Percentiles rank a stretch among this genome's conserved stretches.
Evolutionary conservation across 2,888 invertebrate species (phyloP).

Genomic region (Ceraclea dissimilis): DNA sequence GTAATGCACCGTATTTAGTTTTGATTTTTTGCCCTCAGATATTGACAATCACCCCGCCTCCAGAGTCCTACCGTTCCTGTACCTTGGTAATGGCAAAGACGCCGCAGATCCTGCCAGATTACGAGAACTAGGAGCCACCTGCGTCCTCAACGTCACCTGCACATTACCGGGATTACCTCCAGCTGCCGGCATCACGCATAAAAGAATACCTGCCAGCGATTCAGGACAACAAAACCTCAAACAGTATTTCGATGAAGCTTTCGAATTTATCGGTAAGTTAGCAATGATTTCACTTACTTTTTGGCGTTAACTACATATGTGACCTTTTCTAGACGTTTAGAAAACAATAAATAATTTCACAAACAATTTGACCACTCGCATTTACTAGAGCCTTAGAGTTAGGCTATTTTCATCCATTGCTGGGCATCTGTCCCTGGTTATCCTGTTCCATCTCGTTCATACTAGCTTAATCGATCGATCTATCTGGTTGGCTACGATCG

Average conservation of each 20-base stretch:
- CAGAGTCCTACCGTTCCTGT: conserved; percentile 70
- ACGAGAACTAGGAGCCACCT: conserved; percentile 58
- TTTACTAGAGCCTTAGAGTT: too few species aligned
- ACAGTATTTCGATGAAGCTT: conserved; percentile 83
- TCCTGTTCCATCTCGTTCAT: too few species aligned
- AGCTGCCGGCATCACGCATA: conserved; percentile 48
- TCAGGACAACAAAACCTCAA: conserved; percentile 79
- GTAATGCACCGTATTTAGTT: neutral
- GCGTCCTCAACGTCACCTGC: conserved; percentile 75
- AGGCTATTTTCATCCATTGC: too few species aligned
- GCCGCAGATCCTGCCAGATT: conserved; percentile 65
- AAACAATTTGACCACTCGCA: too few species aligned
- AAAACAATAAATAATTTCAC: neutral
- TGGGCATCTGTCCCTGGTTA: too few species aligned
- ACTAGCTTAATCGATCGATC: too few species aligned
- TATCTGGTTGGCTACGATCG: too few species aligned
- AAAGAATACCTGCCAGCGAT: conserved; percentile 68
- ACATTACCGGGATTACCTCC: conserved; percentile 66
- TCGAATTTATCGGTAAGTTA: conserved; percentile 76
- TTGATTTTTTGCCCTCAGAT: conserved; percentile 36
- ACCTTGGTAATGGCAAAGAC: conserved; percentile 76
- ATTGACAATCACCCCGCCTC: conserved; percentile 72
- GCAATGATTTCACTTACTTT: neutral
- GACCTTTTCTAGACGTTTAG: neutral
- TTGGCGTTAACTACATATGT: neutral